Conservation (phyloP, 2,113 vertebrate species). For the Chloebia gouldiae region DNA sequence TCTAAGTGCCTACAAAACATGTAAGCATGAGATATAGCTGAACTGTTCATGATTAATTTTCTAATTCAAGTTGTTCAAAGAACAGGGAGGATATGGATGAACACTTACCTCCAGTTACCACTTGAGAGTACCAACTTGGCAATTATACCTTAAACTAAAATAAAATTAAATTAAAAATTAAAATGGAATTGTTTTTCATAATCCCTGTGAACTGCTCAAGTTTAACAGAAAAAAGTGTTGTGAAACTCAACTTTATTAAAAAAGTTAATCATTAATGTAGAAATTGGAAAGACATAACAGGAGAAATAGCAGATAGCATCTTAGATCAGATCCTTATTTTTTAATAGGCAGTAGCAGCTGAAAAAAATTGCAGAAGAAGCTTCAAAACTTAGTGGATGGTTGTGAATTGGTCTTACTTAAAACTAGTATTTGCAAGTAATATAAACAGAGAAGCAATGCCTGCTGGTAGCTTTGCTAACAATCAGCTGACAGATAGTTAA, state of each 20-base stretch:
- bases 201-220: background rate
- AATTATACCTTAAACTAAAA: background rate
- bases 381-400: background rate
- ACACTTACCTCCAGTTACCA: background rate
- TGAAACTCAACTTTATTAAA: background rate
- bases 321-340: background rate
- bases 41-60: background rate
- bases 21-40: background rate
- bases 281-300: background rate
- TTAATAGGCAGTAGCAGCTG: background rate
- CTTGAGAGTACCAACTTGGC: background rate
- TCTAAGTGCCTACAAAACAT: background rate
- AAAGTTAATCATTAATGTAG: background rate
- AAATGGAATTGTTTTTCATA: background rate
- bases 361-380: background rate
- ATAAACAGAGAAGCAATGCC: background rate
- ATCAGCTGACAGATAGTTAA: slow-evolving; percentile 55
- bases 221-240: background rate
- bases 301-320: background rate
- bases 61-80: background rate
- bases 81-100: background rate
- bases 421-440: background rate
- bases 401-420: background rate
- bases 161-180: background rate
- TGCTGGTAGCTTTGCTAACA: background rate